Evolutionary conservation across 2,888 invertebrate genomes (phyloP).

Genomic region (Phyto melanocephala): DNA sequence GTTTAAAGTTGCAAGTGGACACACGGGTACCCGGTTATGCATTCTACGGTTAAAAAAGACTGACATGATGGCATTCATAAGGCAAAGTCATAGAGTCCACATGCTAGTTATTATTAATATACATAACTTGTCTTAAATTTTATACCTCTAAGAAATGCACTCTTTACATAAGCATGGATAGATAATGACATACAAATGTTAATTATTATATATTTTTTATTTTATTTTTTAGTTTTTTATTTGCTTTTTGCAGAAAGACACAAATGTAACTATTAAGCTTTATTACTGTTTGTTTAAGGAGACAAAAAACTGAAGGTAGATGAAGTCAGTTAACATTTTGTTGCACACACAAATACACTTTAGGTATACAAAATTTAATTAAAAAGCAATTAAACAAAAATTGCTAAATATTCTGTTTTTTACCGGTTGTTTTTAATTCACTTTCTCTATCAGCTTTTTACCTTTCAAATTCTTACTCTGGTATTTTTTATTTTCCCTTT

Average conservation of each 20-base stretch:
- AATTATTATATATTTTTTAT: not conserved
- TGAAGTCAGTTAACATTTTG: not conserved
- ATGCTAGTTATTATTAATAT: too few relatives aligned
- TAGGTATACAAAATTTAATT: conserved; percentile 49
- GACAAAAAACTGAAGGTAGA: conserved; percentile 9
- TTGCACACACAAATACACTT: not conserved
- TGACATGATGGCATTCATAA: too few relatives aligned
- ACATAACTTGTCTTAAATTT: too few relatives aligned
- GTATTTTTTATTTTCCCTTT: not conserved
- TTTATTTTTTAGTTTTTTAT: not conserved
- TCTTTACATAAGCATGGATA: not conserved
- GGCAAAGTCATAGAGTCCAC: too few relatives aligned
- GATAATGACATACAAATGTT: not conserved
- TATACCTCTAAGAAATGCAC: too few relatives aligned
- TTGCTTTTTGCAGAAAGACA: not conserved
- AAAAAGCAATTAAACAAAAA: conserved; percentile 60
- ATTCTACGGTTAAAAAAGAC: too few relatives aligned
- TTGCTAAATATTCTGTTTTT: conserved; percentile 46
- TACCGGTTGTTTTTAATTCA: not conserved
- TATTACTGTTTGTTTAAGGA: not conserved
- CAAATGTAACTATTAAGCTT: conserved; percentile 1
- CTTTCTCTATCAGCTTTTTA: not conserved
- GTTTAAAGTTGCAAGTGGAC: too few relatives aligned
- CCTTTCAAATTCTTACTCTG: not conserved
- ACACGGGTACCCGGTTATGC: too few relatives aligned